phyloP scores from a whole-genome alignment of 2,888 invertebrate genomes.

The Cepaea hortensis region DNA sequence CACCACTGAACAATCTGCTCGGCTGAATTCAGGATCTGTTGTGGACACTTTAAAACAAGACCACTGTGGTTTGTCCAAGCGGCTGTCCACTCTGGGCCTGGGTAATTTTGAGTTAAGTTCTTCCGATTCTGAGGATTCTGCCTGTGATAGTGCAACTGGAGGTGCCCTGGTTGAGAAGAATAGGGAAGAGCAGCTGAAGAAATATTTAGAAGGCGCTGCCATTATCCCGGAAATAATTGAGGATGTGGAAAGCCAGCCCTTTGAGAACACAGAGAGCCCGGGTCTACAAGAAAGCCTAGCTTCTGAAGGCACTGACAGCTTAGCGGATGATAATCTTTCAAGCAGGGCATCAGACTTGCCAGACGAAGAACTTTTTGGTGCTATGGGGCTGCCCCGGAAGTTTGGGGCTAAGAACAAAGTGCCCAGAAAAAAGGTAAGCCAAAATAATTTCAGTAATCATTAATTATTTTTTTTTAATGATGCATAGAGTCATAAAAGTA shows the following conservation, averaged over 20 bases:
- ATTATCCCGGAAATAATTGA: constrained; percentile 35
- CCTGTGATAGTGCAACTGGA: not conserved
- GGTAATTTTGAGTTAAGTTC: constrained; percentile 47
- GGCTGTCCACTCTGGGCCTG: constrained; percentile 39
- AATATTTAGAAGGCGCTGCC: constrained; percentile 39
- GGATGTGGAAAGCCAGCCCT: not conserved
- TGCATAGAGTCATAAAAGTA: too few species aligned
- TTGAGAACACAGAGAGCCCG: not conserved
- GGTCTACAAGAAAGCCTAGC: not conserved
- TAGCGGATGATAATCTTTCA: not conserved
- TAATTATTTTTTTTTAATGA: too few species aligned
- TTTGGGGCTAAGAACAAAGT: not conserved
- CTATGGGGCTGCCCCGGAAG: constrained; percentile 20
- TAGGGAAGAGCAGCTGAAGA: constrained; percentile 32
- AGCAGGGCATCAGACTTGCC: not conserved
- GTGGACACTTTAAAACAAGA: constrained; percentile 28
- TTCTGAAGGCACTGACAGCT: constrained; percentile 17
- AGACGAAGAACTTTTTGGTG: not conserved
- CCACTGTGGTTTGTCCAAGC: constrained; percentile 22
- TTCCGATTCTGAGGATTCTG: constrained; percentile 41
- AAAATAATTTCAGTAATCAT: too few species aligned
- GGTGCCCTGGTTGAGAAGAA: not conserved
- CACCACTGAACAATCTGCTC: not conserved
- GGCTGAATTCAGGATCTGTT: constrained; percentile 4
- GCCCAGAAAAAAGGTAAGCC: not conserved